Base-by-base conservation (phyloP, 2,113 vertebrate genomes). In the Mesitornis unicolor region DNA sequence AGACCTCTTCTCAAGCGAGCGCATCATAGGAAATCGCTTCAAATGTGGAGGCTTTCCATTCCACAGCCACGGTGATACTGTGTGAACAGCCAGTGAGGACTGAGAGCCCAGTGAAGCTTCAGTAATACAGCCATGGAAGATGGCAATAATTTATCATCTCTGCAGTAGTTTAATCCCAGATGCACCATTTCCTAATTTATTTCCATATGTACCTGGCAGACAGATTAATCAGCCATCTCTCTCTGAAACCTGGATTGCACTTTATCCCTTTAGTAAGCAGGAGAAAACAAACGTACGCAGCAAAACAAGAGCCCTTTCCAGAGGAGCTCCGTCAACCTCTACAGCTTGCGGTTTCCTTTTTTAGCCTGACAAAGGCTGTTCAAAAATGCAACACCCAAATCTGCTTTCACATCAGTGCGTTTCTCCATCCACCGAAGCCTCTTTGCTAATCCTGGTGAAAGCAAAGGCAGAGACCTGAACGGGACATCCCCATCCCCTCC, bases 161-260 rank as follows among this genome's bases (percentile, higher is more conserved):
- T 95, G 97, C 97, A 93, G 97, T 95, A 96, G 95, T 92, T 93
- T 95, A 97, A 96, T 98, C 98, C 98, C 98, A 97, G 96, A 97
- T 96, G 98, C 83, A 94, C 92, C 96, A 96, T 97, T 98, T 98
- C 89, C 97, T 98, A 98, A 98, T 98, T 98, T 98, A 98, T 98
- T 98, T 98, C 98, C 98, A 98, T 98, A 98, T 97, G 97, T 98
- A 98, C 95, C 97, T 97, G 97, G 98, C 97, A 98, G 98, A 98
- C 95, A 98, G 96, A 98, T 98, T 98, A 98, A 98, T 98, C 97
- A 98, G 96, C 89, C 91, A 96, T 96, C 95, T 97, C 97, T 94
- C 96, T 97, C 94, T 87, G 96, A 98, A 98, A 98, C 86, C 92
- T 93, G 87, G 94, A 95, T 92, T 97, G 95, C 38, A 80, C 73